Evolutionary conservation across 2,797 vertebrate genomes (phyloP), one percentile per base, ranked within the genome.

Genomic region (Salmo trutta): DNA sequence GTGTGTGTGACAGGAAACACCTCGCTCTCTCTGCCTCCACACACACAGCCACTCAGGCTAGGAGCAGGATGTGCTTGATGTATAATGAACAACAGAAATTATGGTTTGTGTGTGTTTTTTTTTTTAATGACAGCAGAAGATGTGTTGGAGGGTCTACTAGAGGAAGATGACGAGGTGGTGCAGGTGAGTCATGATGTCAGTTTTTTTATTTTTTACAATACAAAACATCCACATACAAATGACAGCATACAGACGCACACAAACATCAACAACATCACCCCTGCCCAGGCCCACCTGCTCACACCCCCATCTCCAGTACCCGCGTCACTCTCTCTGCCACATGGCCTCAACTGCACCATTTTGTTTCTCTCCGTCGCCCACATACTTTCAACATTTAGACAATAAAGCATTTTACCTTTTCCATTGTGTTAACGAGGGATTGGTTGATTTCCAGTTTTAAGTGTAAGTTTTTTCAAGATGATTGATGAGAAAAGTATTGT

Each of bases 101-200:
- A 21, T 19, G 19, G 2, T 62, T 56, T 56, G 19, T 19, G 54
- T 2, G 71, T n/a, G 54, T 41, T 68, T 33, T 33, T 29, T 17
- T 33, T 33, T 29, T 17, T 64, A 2, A 41, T 8, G 81, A 1
- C 87, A 84, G 92, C 94, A 0, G 92, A 92, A 8, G 95, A 95
- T 29, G 93, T 96, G 59, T 83, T 96, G 78, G 95, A 96, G 83
- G 87, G 91, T 71, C 93, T 96, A 24, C 83, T 96, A 72, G 95
- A 96, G 71, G 95, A 96, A 77, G 95, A 96, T 68, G 95, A 96
- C 56, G 95, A 96, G 86, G 95, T 96, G 12, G 91, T 96, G 68
- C 94, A 96, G 93, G 95, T 96, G 88, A 93, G 91, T 24, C 24
- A 64, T 17, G 69, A 71, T 66, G 3, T 5, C 33, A 4, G 27